Evolutionary conservation across 2,113 vertebrate genomes (phyloP), one percentile per base, ranked within the genome.

Genomic region (Corapipo altera): DNA sequence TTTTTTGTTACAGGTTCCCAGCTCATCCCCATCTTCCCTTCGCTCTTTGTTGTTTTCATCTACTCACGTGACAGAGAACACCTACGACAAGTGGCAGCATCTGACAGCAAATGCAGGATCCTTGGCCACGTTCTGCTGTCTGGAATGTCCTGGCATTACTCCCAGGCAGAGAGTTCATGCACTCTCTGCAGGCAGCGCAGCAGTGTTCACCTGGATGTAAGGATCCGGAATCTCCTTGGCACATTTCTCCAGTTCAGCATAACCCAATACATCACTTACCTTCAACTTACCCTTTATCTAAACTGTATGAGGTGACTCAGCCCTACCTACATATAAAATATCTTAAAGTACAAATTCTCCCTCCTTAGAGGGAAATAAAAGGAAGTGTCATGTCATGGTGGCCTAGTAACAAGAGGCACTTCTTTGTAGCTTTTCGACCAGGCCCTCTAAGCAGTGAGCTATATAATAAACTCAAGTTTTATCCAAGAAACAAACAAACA

Each of bases 171-270:
- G 44, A 30, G 0, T 27, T 37, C 48, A 21, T 12, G 12, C 43
- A 39, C 28, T 58, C 32, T 17, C 41, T 88, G 41, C 26, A 70
- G 23, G 77, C 23, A 46, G 41, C 77, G 17, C 70, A 77, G 66
- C 9, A 37, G 4, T 61, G 66, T 64, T 41, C 32, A 49, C 14
- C 59, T 19, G 15, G 22, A 26, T 4, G 24, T 15, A 27, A 91
- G 49, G 28, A 78, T n/a, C 7, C 33, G 37, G 61, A 83, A 19
- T 1, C 14, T 19, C 19, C 19, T 22, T n/a, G n/a, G 39, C 30
- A 72, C 7, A 16, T 18, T 35, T 24, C 26, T 33, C 13, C 0
- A 0, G 22, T 32, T 67, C 23, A 22, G 8, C 16, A 2, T 33
- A 81, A 81, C 61, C 23, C 39, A 74, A 9, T 18, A 46, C 24